phyloP scores from a whole-genome alignment of 30 jellyfish, hydroid and myxozoan genomes.

The Cassiopea xamachana region DNA sequence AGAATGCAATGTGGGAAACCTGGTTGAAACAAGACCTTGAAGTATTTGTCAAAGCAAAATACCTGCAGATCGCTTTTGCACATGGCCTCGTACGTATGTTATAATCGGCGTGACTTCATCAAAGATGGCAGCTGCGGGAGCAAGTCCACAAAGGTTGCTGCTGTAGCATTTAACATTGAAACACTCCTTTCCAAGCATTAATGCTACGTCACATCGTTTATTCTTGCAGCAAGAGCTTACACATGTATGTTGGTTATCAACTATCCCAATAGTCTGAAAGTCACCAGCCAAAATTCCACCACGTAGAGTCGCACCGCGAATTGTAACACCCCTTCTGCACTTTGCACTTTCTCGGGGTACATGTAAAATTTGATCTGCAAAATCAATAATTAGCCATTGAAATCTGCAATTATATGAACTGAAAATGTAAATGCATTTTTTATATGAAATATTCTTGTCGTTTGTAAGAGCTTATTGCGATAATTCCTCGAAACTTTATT shows the following conservation, averaged over 20 bases:
- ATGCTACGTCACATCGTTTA: conserved; percentile 91
- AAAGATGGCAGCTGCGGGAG: conserved; percentile 91
- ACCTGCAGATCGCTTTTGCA: conserved; percentile 78
- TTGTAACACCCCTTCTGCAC: conserved; percentile 88
- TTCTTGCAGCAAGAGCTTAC: conserved; percentile 86
- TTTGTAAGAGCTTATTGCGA: too few species aligned
- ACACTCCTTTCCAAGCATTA: conserved; percentile 94
- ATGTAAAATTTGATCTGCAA: conserved; percentile 54
- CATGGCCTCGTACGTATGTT: conserved; percentile 81
- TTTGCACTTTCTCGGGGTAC: conserved; percentile 30
- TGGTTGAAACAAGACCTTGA: background rate
- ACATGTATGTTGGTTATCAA: conserved; percentile 84
- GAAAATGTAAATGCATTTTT: too few species aligned
- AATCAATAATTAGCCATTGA: too few species aligned
- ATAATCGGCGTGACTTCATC: conserved; percentile 84
- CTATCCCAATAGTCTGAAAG: conserved; percentile 84
- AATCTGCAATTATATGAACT: too few species aligned
- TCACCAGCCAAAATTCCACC: conserved; percentile 99
- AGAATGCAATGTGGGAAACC: background rate
- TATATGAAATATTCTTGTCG: too few species aligned
- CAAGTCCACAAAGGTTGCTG: conserved; percentile 82
- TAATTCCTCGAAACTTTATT: too few species aligned
- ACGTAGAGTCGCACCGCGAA: conserved; percentile 88
- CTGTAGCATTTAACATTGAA: conserved; percentile 89
- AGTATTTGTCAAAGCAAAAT: background rate